Percentiles rank a stretch among this genome's conserved stretches.
These are phyloP conservation scores for Drosophila sordidapex DNA, from an alignment of 2,888 invertebrate genomes.

Conservation along the genomic window DNA sequence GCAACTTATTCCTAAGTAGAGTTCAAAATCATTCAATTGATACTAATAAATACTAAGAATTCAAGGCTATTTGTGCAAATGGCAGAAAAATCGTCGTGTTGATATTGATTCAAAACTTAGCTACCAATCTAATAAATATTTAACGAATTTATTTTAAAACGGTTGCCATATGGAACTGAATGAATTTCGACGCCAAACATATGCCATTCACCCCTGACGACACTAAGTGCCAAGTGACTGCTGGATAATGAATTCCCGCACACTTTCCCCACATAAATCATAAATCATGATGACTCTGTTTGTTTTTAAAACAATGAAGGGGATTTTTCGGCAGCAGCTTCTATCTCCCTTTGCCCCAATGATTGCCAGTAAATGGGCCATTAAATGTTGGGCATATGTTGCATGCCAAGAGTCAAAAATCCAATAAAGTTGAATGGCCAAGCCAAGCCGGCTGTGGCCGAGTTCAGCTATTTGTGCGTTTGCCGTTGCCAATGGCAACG, in stretches of 20 bases:
- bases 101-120: neutral
- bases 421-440: slow-evolving; percentile 71
- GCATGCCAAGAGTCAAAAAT: slow-evolving; percentile 58
- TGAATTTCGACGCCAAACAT: slow-evolving; percentile 1
- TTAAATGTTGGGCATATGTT: slow-evolving; percentile 53
- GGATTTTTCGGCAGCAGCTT: slow-evolving; percentile 13
- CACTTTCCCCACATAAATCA: slow-evolving; percentile 35
- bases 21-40: neutral
- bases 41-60: slow-evolving; percentile 6
- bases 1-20: neutral
- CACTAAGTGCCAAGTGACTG: neutral
- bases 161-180: slow-evolving; percentile 2
- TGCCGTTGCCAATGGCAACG: slow-evolving; percentile 57
- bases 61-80: neutral
- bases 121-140: slow-evolving; percentile 2
- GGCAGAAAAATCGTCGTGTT: too few species aligned
- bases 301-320: slow-evolving; percentile 31
- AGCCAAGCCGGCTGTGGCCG: slow-evolving; percentile 35
- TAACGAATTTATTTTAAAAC: slow-evolving; percentile 4
- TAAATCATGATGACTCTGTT: slow-evolving; percentile 28
- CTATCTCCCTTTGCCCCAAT: slow-evolving; percentile 21
- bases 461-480: slow-evolving; percentile 28
- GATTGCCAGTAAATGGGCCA: slow-evolving; percentile 55
- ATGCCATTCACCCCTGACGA: slow-evolving; percentile 5
- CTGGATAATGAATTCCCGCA: slow-evolving; percentile 11